Base-by-base conservation (phyloP, 1,140 invertebrate genomes). In the Schlechtendalia chinensis region DNA sequence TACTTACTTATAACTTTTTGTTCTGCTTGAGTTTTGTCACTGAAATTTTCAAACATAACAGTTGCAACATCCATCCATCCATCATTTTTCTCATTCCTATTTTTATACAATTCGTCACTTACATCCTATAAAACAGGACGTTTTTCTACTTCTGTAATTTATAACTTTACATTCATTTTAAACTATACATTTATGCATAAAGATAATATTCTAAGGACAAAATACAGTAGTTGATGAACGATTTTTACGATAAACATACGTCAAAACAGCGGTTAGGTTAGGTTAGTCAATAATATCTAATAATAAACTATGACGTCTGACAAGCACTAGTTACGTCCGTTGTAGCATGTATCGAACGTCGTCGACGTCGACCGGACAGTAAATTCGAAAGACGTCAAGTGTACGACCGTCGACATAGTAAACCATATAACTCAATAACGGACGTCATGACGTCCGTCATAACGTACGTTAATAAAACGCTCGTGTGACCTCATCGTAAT, bases 41-140 rank as follows among this genome's bases (percentile, higher is more conserved):
- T 11, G 27, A 79, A 80, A 47, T 80, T 27, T 61, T 59, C 24
- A 61, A 53, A 29, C 27, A 80, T 45, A 24, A 61, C 11, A 50
- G 58, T 80, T 27, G 61, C 24, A 50, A 65, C 22, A 65, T 80
- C 77, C 59, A 63, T 63, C 59, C 77, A 65, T 29, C 58, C 77
- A 59, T 61, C 61, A 63, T 71, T 69, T 67, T 89, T 85, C 81
- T 84, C 72, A 0, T 87, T 80, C 27, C 47, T 80, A 5, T 80
- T 82, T 6, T 87, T 82, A 39, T 89, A 90, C 69, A 90, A 83
- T 0, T 87, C 82, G 53, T 86, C 61, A 63, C 61, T 63, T 29
- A 63, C 29, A 63, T 63, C 61, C 29, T 27, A 63, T 32, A 32
- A 32, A 63, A 63, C 27, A 19, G 59, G 59, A 32, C 29, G 17